Conservation (phyloP, 1,140 invertebrate species). For the Drosophila burlai region DNA sequence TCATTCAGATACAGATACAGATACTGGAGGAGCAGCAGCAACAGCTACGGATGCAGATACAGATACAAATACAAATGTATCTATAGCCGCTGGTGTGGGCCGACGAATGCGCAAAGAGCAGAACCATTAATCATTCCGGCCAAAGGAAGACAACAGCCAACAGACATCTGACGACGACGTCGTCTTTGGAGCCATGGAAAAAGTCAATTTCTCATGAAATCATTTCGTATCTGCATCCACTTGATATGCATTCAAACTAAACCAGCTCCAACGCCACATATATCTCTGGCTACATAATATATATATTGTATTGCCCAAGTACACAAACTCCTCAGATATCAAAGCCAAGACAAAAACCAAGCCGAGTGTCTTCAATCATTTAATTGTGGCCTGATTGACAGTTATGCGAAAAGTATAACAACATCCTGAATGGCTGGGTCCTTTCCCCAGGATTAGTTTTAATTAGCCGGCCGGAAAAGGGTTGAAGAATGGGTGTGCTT, state of each 20-base stretch:
- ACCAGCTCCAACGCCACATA: constrained; percentile 20
- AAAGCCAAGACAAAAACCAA: constrained; percentile 22
- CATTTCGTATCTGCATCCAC: constrained; percentile 75
- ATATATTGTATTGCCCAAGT: constrained; percentile 43
- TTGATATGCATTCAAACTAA: constrained; percentile 62
- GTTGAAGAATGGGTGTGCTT: constrained; percentile 26
- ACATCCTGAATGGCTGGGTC: constrained; percentile 38
- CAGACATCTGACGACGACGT: constrained; percentile 65
- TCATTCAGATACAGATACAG: constrained; percentile 57
- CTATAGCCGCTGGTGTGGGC: constrained; percentile 52
- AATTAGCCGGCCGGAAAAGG: constrained; percentile 68
- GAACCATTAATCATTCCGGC: constrained; percentile 83
- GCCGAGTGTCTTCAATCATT: constrained; percentile 82
- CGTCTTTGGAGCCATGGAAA: constrained; percentile 64
- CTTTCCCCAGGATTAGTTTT: constrained; percentile 73
- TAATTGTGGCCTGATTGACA: constrained; percentile 78
- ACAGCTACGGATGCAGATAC: constrained; percentile 36
- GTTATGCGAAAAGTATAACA: constrained; percentile 79
- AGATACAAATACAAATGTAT: constrained; percentile 29
- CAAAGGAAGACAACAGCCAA: constrained; percentile 72
- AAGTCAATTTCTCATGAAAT: constrained; percentile 85
- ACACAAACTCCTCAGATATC: not conserved
- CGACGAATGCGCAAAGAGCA: constrained; percentile 73
- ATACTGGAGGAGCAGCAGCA: constrained; percentile 40
- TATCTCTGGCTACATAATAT: constrained; percentile 19